phyloP scores from a whole-genome alignment of 2,113 vertebrate species.

The Rhea pennata region DNA sequence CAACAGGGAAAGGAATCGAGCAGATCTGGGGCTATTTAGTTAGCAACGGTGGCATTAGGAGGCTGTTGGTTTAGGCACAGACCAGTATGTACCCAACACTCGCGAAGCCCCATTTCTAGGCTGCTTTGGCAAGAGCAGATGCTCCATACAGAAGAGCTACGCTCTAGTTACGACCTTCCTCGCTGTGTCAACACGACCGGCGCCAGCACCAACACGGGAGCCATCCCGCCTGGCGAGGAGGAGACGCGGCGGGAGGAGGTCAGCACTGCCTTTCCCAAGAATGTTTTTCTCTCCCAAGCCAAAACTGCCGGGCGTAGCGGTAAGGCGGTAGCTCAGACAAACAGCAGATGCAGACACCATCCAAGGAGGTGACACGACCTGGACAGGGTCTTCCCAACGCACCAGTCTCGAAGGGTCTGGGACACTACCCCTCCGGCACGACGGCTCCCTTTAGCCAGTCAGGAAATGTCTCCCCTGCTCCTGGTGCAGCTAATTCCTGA shows the following conservation, averaged over 20 bases:
- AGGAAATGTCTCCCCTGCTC: neutral
- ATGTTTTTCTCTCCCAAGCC: neutral
- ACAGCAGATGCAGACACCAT: fast-evolving
- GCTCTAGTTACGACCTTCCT: neutral
- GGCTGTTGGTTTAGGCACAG: neutral
- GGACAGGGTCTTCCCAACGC: neutral
- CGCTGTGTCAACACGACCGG: neutral
- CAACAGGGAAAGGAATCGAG: neutral
- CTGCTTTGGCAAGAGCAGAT: neutral
- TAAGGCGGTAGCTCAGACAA: neutral
- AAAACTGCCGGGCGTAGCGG: fast-evolving
- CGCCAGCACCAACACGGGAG: neutral
- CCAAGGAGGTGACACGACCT: neutral
- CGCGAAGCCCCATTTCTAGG: neutral
- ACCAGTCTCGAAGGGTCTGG: fast-evolving
- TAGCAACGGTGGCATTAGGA: neutral
- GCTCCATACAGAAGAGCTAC: neutral
- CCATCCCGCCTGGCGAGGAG: neutral
- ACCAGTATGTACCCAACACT: fast-evolving
- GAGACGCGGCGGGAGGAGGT: fast-evolving
- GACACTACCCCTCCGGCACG: neutral
- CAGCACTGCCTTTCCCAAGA: neutral
- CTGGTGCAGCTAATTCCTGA: neutral
- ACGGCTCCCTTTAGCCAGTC: neutral
- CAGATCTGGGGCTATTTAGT: neutral